Base-by-base conservation (phyloP, 1,140 invertebrate genomes). In the Drosophila miranda region DNA sequence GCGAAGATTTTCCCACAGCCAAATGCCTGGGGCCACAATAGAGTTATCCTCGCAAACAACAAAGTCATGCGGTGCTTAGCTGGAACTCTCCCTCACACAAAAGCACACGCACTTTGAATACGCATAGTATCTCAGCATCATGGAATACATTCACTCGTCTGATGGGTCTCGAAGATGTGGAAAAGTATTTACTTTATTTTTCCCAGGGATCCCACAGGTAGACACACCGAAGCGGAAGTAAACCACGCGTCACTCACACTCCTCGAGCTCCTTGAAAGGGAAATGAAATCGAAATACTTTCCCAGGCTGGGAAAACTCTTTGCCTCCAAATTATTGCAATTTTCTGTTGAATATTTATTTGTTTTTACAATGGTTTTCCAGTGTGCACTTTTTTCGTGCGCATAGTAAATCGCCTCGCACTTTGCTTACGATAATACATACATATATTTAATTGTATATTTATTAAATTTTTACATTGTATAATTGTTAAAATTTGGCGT, bases 11-110 rank as follows among this genome's bases (percentile, higher is more conserved):
- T 88, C 82, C 82, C 82, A 87, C 83, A 87, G 38, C 57, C 60
- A 61, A 84, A 59, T 75, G 50, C 42, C 49, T 57, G 44, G n/a
- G 49, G 49, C 53, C 46, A 83, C 76, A 84, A 83, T 83, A 81
- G 78, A 86, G 70, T 54, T 75, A 69, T 86, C 64, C 78, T 67
- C 49, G 61, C 61, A 57, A 77, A 82, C 75, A 87, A 78, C 64
- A 78, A 81, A 88, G 82, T 87, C 82, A 87, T 87, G 82, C 78
- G 52, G 82, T 50, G 70, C 67, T 87, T 87, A 81, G 54, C 67
- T 67, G 66, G 83, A 87, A 87, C 59, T 88, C 83, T 87, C 83
- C 83, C 81, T 62, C 73, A 73, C n/a, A n/a, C n/a, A n/a, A n/a
- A n/a, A n/a, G n/a, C n/a, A n/a, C 19, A 68, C 30, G 52, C 53